Conservation (phyloP, 2,113 vertebrate genomes). For the Scytalopus superciliaris region DNA sequence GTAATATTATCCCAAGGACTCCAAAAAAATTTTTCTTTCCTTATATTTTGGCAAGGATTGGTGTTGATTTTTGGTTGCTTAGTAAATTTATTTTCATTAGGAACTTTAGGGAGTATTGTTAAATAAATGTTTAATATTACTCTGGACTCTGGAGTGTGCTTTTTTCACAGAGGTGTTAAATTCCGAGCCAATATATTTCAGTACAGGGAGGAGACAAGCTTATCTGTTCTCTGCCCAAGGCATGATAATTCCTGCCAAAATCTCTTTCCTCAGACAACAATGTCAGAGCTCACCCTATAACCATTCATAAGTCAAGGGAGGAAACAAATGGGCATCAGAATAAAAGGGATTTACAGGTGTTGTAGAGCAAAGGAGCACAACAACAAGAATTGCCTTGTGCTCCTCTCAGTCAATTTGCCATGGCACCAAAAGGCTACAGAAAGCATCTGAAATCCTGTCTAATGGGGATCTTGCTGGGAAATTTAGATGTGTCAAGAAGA, state of each 20-base stretch:
- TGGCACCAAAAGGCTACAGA: neutral
- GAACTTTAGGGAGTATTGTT: neutral
- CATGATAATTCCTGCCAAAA: neutral
- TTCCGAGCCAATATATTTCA: neutral
- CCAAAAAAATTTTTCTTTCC: neutral
- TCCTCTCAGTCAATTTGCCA: neutral
- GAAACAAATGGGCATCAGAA: neutral
- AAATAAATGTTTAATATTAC: slow-evolving; percentile 2
- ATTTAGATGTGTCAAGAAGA: neutral
- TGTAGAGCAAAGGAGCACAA: no score
- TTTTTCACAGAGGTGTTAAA: neutral
- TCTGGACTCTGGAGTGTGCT: neutral
- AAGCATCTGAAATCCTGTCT: neutral
- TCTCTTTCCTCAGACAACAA: neutral
- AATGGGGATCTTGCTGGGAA: neutral
- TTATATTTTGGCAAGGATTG: neutral
- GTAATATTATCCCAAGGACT: neutral
- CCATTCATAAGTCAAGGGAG: neutral
- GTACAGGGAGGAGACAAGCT: neutral
- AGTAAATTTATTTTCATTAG: neutral
- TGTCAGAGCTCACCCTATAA: neutral
- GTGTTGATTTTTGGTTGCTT: neutral
- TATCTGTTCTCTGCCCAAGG: neutral
- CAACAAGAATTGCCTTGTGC: neutral
- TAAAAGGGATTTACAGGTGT: no score